These are phyloP conservation scores for Sebastes trivittatus DNA, from an alignment of 2,797 vertebrate species.

Conservation along the genomic window DNA sequence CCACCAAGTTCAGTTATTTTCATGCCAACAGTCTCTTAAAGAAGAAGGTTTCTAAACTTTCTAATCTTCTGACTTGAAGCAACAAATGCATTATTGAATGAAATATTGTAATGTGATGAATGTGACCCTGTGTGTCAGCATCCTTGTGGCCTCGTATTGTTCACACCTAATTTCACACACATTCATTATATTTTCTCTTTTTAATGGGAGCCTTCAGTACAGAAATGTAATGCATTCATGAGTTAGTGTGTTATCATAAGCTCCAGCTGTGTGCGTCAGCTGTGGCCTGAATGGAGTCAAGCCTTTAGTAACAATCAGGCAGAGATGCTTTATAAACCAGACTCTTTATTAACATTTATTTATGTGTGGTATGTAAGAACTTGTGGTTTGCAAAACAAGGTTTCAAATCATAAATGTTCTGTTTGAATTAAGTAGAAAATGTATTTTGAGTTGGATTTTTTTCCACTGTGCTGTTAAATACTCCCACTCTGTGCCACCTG, in stretches of 20 bases:
- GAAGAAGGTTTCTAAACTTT: background rate
- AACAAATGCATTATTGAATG: conserved; percentile 9
- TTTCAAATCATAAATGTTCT: background rate
- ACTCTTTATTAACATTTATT: background rate
- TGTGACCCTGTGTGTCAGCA: background rate
- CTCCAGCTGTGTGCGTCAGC: conserved; percentile 25
- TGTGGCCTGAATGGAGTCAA: background rate
- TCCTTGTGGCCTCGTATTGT: background rate
- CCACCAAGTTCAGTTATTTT: background rate
- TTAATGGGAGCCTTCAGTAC: conserved; percentile 1
- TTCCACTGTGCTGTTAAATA: background rate
- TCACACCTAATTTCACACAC: background rate
- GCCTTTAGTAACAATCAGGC: background rate
- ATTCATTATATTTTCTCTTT: background rate
- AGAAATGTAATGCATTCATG: conserved; percentile 12
- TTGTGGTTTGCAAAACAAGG: background rate
- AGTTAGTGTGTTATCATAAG: conserved; percentile 12
- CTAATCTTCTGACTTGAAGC: background rate
- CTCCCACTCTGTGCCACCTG: background rate
- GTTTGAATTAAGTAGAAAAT: background rate
- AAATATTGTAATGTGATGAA: conserved; percentile 1
- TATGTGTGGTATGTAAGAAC: background rate
- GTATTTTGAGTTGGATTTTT: background rate
- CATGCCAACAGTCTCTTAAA: background rate
- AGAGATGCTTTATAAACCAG: background rate